Percentiles rank a stretch among this genome's conserved stretches.
Conservation (phyloP, 1,140 invertebrate genomes). For the Adelges cooleyi region DNA sequence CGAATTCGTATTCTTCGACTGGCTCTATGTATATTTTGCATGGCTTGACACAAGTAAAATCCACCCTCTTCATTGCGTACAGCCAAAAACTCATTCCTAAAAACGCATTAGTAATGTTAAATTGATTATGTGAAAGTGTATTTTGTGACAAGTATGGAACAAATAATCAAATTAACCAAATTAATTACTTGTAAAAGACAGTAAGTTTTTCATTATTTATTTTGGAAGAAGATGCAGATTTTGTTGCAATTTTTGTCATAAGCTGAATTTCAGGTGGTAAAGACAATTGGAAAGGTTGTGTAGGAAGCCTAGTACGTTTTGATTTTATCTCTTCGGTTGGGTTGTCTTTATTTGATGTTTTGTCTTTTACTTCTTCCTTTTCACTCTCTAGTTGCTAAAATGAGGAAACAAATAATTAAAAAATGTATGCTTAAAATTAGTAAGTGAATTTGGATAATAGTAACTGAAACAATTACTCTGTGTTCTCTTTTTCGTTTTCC, state of each 20-base stretch:
- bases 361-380: not conserved
- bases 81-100: conserved; percentile 75
- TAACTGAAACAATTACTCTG: conserved; percentile 17
- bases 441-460: not conserved
- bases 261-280: conserved; percentile 63
- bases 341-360: conserved; percentile 28
- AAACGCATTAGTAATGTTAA: no score
- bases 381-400: conserved; percentile 6
- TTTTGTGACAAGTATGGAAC: no score
- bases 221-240: conserved; percentile 42
- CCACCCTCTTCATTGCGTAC: conserved; percentile 76
- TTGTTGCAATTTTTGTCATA: conserved; percentile 56
- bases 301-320: conserved; percentile 49
- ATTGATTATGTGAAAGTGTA: no score
- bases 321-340: conserved; percentile 42
- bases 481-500: conserved; percentile 16
- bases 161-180: not conserved
- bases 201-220: conserved; percentile 68
- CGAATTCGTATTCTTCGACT: conserved; percentile 72
- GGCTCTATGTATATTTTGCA: conserved; percentile 80
- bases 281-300: conserved; percentile 63
- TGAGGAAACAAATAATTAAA: not conserved
- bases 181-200: conserved; percentile 64
- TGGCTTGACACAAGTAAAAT: conserved; percentile 81
- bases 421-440: no score